Base-by-base conservation (phyloP, 2,888 invertebrate genomes). In the Euspilapteryx auroguttella region DNA sequence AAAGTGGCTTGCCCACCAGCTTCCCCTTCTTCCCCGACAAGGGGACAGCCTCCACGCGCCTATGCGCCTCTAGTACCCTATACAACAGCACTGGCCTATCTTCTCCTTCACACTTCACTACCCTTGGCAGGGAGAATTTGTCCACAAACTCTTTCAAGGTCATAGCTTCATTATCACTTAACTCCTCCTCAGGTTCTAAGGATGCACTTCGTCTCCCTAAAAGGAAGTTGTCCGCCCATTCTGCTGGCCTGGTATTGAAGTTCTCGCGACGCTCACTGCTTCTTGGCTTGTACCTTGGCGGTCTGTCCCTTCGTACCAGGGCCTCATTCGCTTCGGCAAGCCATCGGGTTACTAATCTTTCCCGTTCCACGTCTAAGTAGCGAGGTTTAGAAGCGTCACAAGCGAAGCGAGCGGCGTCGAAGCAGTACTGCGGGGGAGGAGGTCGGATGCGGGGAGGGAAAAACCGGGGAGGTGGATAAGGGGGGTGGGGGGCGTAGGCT, bases 41-140 rank as follows among this genome's bases (percentile, higher is more conserved):
- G 28, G 81, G 80, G 29, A 79, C 79, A 7, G 82, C 83, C 49
- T 82, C 80, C 36, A 83, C 81, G 41, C 83, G 73, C 46, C 81
- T 69, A 42, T 80, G 81, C 34, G 80, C 81, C 42, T 80, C 79
- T 43, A 83, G 63, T 39, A 81, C 81, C 40, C 81, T 68, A 47
- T 82, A 83, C 46, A 84, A 54, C 37, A 84, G 61, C 52, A 83
- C 68, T 31, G 83, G 80, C 47, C 79, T 77, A 33, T 79, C 78
- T 37, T 73, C 68, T 27, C 76, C 77, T 28, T 75, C 79, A 21
- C 82, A 68, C 42, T 73, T 63, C 39, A 81, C 81, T 14, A 82
- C 80, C 32, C 81, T 64, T 4, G 82, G 82, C 37, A 82, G 52
- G 14, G 81, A 79, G 45, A 80, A 81, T 55, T 78, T 73, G 44